phyloP scores from a whole-genome alignment of 2,797 vertebrate species.

The Acrossocheilus fasciatus region DNA sequence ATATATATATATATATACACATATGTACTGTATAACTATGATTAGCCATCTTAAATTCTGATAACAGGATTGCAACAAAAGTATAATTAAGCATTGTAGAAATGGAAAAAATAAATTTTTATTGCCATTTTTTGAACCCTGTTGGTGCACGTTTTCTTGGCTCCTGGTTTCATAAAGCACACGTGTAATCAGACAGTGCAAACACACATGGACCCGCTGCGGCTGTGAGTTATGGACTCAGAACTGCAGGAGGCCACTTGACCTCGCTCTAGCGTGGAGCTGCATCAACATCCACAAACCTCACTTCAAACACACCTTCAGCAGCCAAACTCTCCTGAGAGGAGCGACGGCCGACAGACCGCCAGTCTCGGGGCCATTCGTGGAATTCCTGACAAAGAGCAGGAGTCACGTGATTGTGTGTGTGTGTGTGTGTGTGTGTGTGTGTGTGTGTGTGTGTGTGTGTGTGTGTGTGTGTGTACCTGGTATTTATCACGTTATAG shows the following conservation, averaged over 20 bases:
- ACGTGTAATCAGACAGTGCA: background rate
- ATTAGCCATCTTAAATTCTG: background rate
- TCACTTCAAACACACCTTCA: constrained; percentile 60
- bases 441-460: no score
- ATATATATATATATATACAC: no score
- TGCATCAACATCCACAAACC: constrained; percentile 75
- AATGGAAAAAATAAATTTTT: background rate
- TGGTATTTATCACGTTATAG: no score
- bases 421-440: background rate
- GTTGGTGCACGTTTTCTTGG: background rate
- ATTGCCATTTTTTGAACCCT: background rate
- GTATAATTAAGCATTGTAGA: background rate
- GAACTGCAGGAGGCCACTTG: constrained; percentile 75
- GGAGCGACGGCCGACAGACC: background rate
- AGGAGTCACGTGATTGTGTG: background rate
- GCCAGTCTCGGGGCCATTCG: background rate
- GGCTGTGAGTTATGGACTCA: constrained; percentile 74
- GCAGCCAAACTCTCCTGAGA: background rate
- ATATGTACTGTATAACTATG: background rate
- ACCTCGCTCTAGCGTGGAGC: constrained; percentile 69
- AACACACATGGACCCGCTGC: constrained; percentile 60
- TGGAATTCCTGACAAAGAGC: background rate
- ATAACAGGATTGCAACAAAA: background rate
- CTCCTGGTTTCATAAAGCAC: constrained; percentile 49
- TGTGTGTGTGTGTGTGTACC: background rate